A percentile compares a stretch with the other conserved stretches of the same genome.
These are phyloP conservation scores for Procapra przewalskii DNA, from an alignment of 2,113 vertebrate species.

Conservation along the genomic window DNA sequence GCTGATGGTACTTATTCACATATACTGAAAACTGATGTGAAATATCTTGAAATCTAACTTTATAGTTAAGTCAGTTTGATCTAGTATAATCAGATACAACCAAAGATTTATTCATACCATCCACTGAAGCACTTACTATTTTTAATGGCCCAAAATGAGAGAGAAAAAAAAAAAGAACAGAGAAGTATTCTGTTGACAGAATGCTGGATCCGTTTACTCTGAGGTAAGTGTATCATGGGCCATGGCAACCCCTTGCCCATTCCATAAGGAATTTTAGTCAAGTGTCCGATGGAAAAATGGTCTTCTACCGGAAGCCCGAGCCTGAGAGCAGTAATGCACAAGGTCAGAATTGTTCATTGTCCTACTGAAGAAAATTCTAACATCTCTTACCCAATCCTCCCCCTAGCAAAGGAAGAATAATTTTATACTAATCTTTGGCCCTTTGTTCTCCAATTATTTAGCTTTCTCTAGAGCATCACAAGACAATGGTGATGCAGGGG, in stretches of 20 bases:
- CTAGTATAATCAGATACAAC: neutral
- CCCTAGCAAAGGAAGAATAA: neutral
- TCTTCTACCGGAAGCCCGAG: neutral
- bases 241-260: neutral
- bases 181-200: neutral
- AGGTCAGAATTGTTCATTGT: neutral
- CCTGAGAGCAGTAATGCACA: neutral
- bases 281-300: neutral
- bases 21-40: neutral
- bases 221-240: neutral
- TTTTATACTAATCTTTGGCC: neutral
- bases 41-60: neutral
- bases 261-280: neutral
- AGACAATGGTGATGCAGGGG: neutral
- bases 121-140: neutral
- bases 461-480: neutral
- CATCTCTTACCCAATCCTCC: neutral
- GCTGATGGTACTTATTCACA: neutral
- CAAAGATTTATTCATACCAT: neutral
- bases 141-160: neutral
- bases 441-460: neutral
- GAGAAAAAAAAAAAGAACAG: neutral
- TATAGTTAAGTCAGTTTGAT: neutral
- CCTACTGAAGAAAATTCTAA: neutral
- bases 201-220: neutral